Percentiles rank a stretch among this genome's conserved stretches.
These are phyloP conservation scores for Mormoops blainvillei DNA, from an alignment of 2,113 vertebrate species.

Conservation along the genomic window DNA sequence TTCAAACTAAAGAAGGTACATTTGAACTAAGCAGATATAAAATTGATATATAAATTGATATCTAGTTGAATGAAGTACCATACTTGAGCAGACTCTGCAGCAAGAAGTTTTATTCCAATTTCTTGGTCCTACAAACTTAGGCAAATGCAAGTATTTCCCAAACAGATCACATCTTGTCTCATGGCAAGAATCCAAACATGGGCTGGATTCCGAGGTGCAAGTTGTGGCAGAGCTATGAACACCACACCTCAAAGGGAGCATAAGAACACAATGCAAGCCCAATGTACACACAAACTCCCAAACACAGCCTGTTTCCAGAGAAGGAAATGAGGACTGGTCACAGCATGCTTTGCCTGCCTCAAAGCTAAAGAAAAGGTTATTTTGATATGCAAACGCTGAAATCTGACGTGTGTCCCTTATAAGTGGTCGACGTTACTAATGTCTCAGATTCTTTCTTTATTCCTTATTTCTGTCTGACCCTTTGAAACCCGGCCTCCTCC, in stretches of 20 bases:
- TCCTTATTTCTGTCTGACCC: not conserved
- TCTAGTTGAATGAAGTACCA: not conserved
- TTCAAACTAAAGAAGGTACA: not conserved
- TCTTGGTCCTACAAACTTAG: not conserved
- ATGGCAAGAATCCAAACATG: constrained; percentile 10
- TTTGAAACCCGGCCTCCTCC: not conserved
- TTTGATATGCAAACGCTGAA: not conserved
- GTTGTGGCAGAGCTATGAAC: constrained; percentile 28
- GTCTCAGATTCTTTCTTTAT: not conserved
- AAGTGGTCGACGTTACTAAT: not conserved
- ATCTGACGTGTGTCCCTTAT: not conserved
- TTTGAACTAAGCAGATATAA: not conserved
- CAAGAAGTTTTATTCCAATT: not conserved
- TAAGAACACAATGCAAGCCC: constrained; percentile 45
- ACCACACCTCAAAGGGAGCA: constrained; percentile 40
- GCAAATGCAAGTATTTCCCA: constrained; percentile 13
- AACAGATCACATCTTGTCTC: constrained; percentile 46
- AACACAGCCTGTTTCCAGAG: constrained; percentile 20
- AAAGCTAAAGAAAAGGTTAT: not conserved
- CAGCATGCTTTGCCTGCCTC: constrained; percentile 12
- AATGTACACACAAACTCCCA: constrained; percentile 28
- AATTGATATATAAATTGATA: not conserved
- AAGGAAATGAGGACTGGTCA: constrained; percentile 17
- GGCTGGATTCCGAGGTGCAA: constrained; percentile 25
- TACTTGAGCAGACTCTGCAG: not conserved